Conservation (phyloP, 2,797 vertebrate species). For the Myotis myotis region DNA sequence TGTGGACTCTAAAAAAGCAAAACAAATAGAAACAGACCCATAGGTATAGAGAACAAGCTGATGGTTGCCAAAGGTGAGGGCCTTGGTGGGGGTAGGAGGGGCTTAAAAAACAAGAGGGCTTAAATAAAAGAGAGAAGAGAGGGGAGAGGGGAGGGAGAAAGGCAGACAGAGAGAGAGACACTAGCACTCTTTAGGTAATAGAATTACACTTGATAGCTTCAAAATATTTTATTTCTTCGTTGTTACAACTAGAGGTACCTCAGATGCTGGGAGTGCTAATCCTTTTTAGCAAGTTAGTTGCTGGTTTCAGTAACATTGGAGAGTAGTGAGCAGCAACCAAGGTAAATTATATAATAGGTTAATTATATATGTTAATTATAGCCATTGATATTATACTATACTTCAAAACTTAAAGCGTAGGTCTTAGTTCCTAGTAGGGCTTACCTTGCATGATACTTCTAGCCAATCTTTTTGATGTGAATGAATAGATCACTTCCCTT, state of each 20-base stretch:
- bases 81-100: background rate
- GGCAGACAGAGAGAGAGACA: background rate
- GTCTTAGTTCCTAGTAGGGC: conserved; percentile 48
- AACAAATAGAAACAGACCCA: background rate
- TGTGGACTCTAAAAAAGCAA: background rate
- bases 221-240: conserved; percentile 38
- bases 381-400: conserved; percentile 39
- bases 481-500: conserved; percentile 47
- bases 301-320: conserved; percentile 16
- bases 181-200: background rate
- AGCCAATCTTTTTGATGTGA: conserved; percentile 50
- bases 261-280: background rate
- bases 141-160: background rate
- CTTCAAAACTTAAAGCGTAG: conserved; percentile 53
- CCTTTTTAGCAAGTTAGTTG: conserved; percentile 45
- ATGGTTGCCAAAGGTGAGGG: background rate
- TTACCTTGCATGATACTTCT: conserved; percentile 10
- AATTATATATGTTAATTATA: conserved; percentile 46
- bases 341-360: conserved; percentile 54
- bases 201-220: background rate
- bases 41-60: background rate
- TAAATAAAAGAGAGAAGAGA: background rate
- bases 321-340: conserved; percentile 7
- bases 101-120: background rate
- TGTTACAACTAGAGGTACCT: conserved; percentile 15